Conservation (phyloP, 2,888 invertebrate species). For the Vannuccia rotundouncinata region DNA sequence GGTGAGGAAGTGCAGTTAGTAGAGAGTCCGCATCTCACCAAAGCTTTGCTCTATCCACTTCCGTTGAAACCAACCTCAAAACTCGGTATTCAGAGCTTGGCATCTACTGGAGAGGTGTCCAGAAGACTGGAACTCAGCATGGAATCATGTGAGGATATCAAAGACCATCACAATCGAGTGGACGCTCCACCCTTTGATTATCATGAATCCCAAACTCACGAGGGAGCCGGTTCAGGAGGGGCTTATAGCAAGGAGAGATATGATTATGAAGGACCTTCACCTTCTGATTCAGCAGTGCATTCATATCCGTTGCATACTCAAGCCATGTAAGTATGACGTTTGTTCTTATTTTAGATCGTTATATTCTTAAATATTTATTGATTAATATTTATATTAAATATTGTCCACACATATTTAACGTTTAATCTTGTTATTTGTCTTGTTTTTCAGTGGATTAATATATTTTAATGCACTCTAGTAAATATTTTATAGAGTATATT, state of each 20-base stretch:
- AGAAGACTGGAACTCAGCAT: neutral
- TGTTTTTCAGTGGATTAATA: too few relatives aligned
- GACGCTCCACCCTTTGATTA: too few relatives aligned
- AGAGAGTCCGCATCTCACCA: neutral
- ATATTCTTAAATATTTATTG: too few relatives aligned
- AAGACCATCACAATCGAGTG: too few relatives aligned
- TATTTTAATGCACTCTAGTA: too few relatives aligned
- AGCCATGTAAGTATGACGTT: neutral
- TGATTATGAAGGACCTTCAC: neutral
- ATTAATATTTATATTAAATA: too few relatives aligned
- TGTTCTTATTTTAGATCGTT: too few relatives aligned
- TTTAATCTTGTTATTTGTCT: too few relatives aligned
- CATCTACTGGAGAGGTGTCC: neutral
- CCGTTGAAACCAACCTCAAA: neutral
- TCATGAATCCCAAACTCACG: neutral
- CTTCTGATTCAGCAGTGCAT: neutral
- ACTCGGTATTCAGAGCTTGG: neutral
- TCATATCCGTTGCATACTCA: conserved; percentile 8
- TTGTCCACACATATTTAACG: too few relatives aligned
- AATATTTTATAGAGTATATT: too few relatives aligned
- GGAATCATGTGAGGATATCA: neutral
- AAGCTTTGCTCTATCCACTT: neutral
- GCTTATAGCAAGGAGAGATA: too few relatives aligned
- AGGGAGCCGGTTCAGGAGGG: too few relatives aligned
- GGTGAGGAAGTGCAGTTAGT: neutral